Conservation (phyloP, 2,888 invertebrate species). For the Morinoia aosen region DNA sequence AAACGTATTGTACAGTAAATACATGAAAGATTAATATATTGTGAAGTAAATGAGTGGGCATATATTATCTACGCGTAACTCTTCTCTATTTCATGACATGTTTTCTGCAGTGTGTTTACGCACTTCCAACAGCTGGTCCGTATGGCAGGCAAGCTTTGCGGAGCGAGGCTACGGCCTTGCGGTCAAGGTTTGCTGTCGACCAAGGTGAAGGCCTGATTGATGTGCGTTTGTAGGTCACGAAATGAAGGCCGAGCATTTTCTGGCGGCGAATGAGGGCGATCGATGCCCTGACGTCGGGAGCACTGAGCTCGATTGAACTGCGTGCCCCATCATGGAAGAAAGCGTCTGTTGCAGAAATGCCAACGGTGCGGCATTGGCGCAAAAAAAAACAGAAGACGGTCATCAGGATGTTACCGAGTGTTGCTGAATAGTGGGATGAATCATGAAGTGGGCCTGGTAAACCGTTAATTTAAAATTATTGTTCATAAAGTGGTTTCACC, state of each 20-base stretch:
- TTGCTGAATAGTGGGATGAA: not conserved
- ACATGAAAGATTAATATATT: no score
- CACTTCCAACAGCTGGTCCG: no score
- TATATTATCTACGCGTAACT: no score
- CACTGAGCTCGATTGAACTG: not conserved
- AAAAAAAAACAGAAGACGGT: not conserved
- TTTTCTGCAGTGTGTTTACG: no score
- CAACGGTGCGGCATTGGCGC: not conserved
- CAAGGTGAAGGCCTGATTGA: slow-evolving; percentile 39
- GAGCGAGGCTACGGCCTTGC: not conserved
- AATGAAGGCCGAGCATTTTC: not conserved
- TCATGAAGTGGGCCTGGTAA: not conserved
- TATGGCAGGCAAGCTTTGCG: not conserved
- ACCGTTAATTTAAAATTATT: not conserved
- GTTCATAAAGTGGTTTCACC: not conserved
- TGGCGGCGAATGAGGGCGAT: not conserved
- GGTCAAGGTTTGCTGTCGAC: slow-evolving; percentile 39
- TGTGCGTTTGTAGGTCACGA: not conserved
- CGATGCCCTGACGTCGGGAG: not conserved
- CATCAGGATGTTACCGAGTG: not conserved
- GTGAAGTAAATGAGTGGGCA: no score
- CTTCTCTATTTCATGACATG: no score
- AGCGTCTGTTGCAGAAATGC: not conserved
- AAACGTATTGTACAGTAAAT: no score
- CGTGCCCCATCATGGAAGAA: not conserved